Percentiles rank a stretch among this genome's conserved stretches.
phyloP scores from a whole-genome alignment of 2,797 vertebrate species.

The Triplophysa yarkandensis region DNA sequence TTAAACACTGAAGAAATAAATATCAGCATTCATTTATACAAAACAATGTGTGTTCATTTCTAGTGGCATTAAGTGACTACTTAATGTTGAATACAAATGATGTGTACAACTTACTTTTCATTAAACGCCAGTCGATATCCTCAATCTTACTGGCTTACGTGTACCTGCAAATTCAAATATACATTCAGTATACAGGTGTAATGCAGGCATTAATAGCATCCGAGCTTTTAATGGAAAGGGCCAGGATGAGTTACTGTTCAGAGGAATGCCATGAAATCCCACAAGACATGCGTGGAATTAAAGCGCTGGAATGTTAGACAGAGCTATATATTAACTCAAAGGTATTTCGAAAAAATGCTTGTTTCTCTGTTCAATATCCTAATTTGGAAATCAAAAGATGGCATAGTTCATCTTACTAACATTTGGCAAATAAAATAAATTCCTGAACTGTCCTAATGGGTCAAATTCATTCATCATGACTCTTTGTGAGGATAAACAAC shows the following conservation, averaged over 20 bases:
- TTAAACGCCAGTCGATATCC: not conserved
- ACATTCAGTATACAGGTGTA: not conserved
- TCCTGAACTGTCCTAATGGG: not conserved
- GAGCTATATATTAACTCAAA: not conserved
- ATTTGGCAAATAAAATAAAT: not conserved
- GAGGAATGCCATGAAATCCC: not conserved
- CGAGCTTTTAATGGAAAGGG: not conserved
- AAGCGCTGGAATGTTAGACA: not conserved
- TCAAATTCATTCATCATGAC: not conserved
- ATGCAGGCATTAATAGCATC: not conserved
- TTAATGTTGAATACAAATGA: not conserved
- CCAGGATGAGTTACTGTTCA: not conserved
- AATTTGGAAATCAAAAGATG: not conserved
- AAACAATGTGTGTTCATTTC: not conserved
- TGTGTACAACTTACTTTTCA: not conserved
- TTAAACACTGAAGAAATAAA: not conserved
- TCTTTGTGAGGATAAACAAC: not conserved
- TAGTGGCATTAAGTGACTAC: not conserved
- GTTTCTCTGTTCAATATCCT: not conserved
- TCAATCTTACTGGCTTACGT: not conserved
- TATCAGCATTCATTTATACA: not conserved
- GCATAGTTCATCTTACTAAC: not conserved
- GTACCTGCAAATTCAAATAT: constrained; percentile 8
- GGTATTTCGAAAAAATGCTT: not conserved
- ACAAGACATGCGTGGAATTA: not conserved